Conservation (phyloP, 2,797 vertebrate species). For the Melanotaenia boesemani region DNA sequence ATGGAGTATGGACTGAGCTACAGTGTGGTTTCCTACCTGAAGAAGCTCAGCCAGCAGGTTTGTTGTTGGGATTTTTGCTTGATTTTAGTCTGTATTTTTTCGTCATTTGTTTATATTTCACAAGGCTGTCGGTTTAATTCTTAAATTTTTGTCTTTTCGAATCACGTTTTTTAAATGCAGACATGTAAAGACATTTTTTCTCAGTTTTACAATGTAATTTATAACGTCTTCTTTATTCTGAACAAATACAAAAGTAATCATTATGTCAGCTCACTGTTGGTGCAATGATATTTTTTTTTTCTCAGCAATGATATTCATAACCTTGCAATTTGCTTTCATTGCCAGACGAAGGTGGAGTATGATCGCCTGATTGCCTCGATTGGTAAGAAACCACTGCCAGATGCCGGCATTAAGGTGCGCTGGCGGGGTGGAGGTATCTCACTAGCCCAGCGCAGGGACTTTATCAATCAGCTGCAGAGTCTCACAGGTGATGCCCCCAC, state of each 20-base stretch:
- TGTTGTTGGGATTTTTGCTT: not conserved
- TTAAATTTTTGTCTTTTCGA: not conserved
- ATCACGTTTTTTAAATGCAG: not conserved
- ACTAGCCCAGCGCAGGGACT: conserved; percentile 90
- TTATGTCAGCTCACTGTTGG: not conserved
- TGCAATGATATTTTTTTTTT: not conserved
- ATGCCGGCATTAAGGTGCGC: conserved; percentile 93
- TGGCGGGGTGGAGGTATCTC: conserved; percentile 88
- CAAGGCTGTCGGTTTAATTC: not conserved
- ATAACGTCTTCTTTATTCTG: not conserved
- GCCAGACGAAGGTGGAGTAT: conserved; percentile 94
- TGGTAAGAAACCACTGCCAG: conserved; percentile 89
- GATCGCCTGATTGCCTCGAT: conserved; percentile 92
- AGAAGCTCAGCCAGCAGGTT: conserved; percentile 99
- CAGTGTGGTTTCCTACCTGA: conserved; percentile 99
- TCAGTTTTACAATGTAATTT: not conserved
- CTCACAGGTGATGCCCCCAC: conserved; percentile 88
- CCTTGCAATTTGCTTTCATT: not conserved
- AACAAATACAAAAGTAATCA: not conserved
- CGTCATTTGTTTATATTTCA: not conserved
- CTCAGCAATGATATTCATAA: not conserved
- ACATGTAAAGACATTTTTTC: not conserved
- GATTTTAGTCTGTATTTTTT: too few species aligned
- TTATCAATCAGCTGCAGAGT: conserved; percentile 92
- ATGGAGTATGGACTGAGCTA: conserved; percentile 99